A percentile compares a stretch with the other conserved stretches of the same genome.
Conservation (phyloP, 2,113 vertebrate genomes). For the Brienomyrus longianalis region DNA sequence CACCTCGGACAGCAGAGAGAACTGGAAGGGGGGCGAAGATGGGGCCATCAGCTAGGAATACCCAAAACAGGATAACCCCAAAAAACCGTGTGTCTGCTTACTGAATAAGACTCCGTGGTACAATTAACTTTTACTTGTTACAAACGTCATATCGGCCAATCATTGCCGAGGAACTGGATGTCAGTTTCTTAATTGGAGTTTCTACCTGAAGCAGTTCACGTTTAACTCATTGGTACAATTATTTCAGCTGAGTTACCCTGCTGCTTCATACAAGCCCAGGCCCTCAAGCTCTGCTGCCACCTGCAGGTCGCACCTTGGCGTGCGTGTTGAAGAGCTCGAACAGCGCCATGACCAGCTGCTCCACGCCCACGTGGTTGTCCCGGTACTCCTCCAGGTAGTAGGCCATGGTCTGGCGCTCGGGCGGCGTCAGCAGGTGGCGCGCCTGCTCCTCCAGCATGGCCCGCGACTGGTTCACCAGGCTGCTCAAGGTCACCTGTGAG, state of each 20-base stretch:
- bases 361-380: constrained; percentile 74
- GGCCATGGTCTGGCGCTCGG: constrained; percentile 80
- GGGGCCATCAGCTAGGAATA: background rate
- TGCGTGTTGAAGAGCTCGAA: constrained; percentile 95
- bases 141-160: background rate
- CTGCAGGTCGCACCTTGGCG: constrained; percentile 70
- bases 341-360: constrained; percentile 83
- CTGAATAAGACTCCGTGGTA: background rate
- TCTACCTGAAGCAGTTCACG: background rate
- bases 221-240: background rate
- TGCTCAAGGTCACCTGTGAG: constrained; percentile 91
- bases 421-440: constrained; percentile 76
- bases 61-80: background rate
- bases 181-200: background rate
- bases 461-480: constrained; percentile 81
- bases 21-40: constrained; percentile 55
- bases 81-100: background rate
- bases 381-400: constrained; percentile 94
- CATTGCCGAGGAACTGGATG: background rate
- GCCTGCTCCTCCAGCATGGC: constrained; percentile 89
- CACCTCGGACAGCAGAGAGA: constrained; percentile 87
- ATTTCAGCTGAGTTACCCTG: background rate
- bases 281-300: background rate
- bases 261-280: background rate
- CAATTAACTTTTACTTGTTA: background rate